Percentiles rank a stretch among this genome's conserved stretches.
phyloP scores from a whole-genome alignment of 2,113 vertebrate species.

The Dolichallabes microphthalmus region DNA sequence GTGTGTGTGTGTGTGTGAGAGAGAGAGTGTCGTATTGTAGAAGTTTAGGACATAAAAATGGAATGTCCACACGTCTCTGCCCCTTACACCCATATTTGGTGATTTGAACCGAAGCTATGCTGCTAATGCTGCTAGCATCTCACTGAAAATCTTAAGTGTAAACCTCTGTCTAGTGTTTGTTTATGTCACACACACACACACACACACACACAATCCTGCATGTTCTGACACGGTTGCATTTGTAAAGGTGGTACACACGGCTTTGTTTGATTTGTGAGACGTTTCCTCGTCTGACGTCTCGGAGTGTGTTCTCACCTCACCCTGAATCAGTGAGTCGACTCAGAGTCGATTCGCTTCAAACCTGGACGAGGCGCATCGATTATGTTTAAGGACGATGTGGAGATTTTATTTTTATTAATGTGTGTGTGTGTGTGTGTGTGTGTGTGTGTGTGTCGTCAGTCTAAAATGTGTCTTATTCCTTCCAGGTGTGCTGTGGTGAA shows the following conservation, averaged over 20 bases:
- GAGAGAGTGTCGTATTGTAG: not conserved
- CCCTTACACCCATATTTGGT: not conserved
- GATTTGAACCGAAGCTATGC: not conserved
- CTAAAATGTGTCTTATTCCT: slow-evolving; percentile 53
- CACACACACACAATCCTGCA: not conserved
- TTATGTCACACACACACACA: not conserved
- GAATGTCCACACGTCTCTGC: not conserved
- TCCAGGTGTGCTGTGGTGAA: slow-evolving; percentile 57
- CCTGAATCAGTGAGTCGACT: not conserved
- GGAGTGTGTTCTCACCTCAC: not conserved
- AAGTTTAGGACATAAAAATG: not conserved
- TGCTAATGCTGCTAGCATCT: not conserved
- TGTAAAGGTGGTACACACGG: not conserved
- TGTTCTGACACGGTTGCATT: no score
- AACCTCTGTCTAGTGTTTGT: not conserved
- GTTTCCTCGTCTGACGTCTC: not conserved
- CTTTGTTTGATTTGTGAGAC: not conserved
- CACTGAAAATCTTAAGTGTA: not conserved
- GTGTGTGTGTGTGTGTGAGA: slow-evolving; percentile 20
- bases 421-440: slow-evolving; percentile 22
- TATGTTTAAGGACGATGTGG: not conserved
- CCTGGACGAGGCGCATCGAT: not conserved
- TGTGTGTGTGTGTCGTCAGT: slow-evolving; percentile 18
- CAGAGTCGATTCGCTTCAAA: not conserved
- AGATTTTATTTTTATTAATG: not conserved